These are phyloP conservation scores for Phengaris alcon DNA, from an alignment of 2,888 invertebrate species.

Conservation along the genomic window DNA sequence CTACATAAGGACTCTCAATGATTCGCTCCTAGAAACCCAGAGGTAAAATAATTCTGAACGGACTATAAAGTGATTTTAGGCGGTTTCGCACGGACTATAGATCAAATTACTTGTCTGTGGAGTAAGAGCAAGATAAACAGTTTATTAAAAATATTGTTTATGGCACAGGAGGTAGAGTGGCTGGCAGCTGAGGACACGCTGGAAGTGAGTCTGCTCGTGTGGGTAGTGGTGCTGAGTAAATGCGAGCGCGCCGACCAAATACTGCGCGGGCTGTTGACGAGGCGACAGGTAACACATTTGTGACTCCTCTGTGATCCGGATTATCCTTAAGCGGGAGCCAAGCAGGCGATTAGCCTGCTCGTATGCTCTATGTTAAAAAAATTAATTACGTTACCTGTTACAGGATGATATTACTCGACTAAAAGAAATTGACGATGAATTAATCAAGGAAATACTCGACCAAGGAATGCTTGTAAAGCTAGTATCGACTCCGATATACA, in stretches of 20 bases:
- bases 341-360: too few relatives aligned
- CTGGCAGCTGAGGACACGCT: slow-evolving; percentile 43
- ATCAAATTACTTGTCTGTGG: too few relatives aligned
- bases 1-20: too few relatives aligned
- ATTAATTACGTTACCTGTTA: slow-evolving; percentile 34
- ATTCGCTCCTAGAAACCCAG: too few relatives aligned
- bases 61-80: too few relatives aligned
- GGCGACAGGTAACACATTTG: slow-evolving; percentile 50
- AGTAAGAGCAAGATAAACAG: not conserved
- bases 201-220: slow-evolving; percentile 52
- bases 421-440: slow-evolving; percentile 56
- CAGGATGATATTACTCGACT: slow-evolving; percentile 52
- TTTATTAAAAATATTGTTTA: not conserved
- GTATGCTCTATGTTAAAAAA: too few relatives aligned
- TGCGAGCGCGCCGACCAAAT: slow-evolving; percentile 47
- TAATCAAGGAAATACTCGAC: slow-evolving; percentile 63
- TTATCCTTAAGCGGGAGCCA: too few relatives aligned
- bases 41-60: too few relatives aligned
- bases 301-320: too few relatives aligned
- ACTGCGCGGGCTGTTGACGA: slow-evolving; percentile 46
- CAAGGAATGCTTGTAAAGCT: slow-evolving; percentile 59
- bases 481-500: slow-evolving; percentile 59
- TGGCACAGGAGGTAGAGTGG: slow-evolving; percentile 58
- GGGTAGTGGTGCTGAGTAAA: slow-evolving; percentile 61
- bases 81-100: too few relatives aligned